A percentile compares a stretch with the other conserved stretches of the same genome.
Conservation (phyloP, 1,140 invertebrate genomes). For the Sinella curviseta region DNA sequence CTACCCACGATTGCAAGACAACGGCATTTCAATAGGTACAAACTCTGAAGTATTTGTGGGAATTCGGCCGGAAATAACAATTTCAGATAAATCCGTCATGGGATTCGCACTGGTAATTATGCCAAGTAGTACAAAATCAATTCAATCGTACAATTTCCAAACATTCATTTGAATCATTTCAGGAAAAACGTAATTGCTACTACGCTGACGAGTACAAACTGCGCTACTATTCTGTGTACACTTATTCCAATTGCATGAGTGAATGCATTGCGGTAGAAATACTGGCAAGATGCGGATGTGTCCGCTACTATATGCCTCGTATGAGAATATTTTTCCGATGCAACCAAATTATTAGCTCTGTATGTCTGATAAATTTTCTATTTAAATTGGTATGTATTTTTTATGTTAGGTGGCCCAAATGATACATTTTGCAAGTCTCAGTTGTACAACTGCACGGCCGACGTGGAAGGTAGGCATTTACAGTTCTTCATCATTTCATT, state of each 20-base stretch:
- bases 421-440: too few relatives aligned
- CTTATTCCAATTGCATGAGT: background rate
- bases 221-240: background rate
- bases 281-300: background rate
- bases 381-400: too few relatives aligned
- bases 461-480: too few relatives aligned
- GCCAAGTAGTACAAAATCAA: too few relatives aligned
- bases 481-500: too few relatives aligned
- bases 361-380: background rate
- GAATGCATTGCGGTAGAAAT: background rate
- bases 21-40: conserved; percentile 35
- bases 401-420: too few relatives aligned
- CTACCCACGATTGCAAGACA: conserved; percentile 28
- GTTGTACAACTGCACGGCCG: too few relatives aligned
- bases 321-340: too few relatives aligned
- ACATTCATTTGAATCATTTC: conserved; percentile 32
- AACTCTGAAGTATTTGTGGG: conserved; percentile 41
- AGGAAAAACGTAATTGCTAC: background rate
- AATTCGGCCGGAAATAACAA: conserved; percentile 43
- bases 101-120: too few relatives aligned
- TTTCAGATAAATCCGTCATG: conserved; percentile 36
- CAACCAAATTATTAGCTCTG: too few relatives aligned
- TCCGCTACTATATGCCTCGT: background rate
- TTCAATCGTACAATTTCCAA: too few relatives aligned
- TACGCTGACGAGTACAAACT: background rate